Evolutionary conservation across 2,888 invertebrate species (phyloP).

Genomic region (Hypsopygia costalis): DNA sequence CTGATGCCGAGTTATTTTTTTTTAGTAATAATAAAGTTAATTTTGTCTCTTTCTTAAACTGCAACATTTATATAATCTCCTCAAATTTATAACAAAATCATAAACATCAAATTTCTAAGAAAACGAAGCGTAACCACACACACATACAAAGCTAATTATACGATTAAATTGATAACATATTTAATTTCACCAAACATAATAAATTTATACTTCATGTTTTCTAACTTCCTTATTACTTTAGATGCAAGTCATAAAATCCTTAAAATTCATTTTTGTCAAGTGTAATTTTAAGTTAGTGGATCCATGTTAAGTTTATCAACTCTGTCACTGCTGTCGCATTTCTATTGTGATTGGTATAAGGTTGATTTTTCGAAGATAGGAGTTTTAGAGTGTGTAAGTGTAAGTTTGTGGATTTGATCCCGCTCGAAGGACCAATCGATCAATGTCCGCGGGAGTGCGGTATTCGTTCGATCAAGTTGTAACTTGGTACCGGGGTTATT

Average conservation of each 20-base stretch:
- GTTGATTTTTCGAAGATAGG: not conserved
- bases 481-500: constrained; percentile 14
- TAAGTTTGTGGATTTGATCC: constrained; percentile 3
- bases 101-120: not conserved
- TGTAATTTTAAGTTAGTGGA: not conserved
- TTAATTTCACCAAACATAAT: not conserved
- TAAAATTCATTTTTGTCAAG: not conserved
- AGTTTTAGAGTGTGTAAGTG: not conserved
- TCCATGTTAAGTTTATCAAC: not conserved
- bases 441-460: constrained; percentile 16
- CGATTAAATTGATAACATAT: not conserved
- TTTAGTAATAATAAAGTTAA: no score
- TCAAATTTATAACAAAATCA: no score
- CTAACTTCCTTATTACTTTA: not conserved
- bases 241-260: not conserved
- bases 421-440: constrained; percentile 16
- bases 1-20: no score
- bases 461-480: constrained; percentile 20
- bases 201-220: not conserved
- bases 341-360: not conserved
- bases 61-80: no score
- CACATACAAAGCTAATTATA: not conserved
- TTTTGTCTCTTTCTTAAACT: no score
- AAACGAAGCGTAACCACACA: not conserved
- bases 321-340: not conserved